These are phyloP conservation scores for Lithodes maja DNA, from an alignment of 2,888 invertebrate genomes.

Conservation along the genomic window DNA sequence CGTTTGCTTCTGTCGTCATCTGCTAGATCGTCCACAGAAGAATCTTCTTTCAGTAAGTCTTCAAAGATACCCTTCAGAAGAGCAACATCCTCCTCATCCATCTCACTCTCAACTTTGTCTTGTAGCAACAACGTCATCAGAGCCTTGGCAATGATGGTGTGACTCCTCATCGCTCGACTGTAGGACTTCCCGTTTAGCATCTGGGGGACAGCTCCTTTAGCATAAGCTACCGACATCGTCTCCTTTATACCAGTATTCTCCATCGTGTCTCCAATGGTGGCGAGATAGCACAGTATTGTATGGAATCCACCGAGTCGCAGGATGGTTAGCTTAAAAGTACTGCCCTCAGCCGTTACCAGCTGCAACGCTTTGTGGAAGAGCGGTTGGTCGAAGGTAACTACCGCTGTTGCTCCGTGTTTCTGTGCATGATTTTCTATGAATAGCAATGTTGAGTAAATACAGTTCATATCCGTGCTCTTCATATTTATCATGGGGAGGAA, in stretches of 20 bases:
- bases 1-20: conserved; percentile 8
- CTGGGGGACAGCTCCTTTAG: conserved; percentile 1
- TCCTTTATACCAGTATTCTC: neutral
- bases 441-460: too few relatives aligned
- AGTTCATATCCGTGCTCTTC: too few relatives aligned
- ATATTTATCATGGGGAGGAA: too few relatives aligned
- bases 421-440: too few relatives aligned
- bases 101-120: conserved; percentile 8
- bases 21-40: conserved; percentile 8
- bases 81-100: conserved; percentile 4
- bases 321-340: too few relatives aligned
- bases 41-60: conserved; percentile 4
- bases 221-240: conserved; percentile 1
- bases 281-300: too few relatives aligned
- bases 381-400: too few relatives aligned
- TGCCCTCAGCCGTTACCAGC: too few relatives aligned
- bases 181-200: conserved; percentile 4
- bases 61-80: conserved; percentile 8
- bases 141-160: conserved; percentile 4
- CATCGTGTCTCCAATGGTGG: too few relatives aligned
- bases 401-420: too few relatives aligned
- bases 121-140: neutral
- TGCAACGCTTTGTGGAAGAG: too few relatives aligned
- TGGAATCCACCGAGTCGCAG: too few relatives aligned
- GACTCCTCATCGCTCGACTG: conserved; percentile 8